Evolutionary conservation across 2,113 vertebrate genomes (phyloP).

Genomic region (Calyptomena viridis): DNA sequence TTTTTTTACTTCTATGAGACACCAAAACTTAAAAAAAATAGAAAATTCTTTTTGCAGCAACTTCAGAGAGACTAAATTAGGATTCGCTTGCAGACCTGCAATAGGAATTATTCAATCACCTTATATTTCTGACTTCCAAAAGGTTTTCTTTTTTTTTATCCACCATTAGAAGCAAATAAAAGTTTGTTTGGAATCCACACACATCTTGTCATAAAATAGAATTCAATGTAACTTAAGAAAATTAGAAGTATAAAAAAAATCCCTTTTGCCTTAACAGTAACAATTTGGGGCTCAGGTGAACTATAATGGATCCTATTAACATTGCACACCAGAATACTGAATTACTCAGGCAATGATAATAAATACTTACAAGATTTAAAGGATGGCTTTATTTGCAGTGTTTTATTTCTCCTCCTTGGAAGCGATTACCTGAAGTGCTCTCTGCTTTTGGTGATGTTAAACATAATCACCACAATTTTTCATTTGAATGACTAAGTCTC

Average conservation of each 20-base stretch:
- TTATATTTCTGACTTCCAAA: background rate
- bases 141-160: background rate
- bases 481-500: background rate
- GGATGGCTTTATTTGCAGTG: background rate
- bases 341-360: background rate
- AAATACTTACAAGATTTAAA: background rate
- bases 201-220: background rate
- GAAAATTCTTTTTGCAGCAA: background rate
- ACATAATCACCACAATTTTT: conserved; percentile 6
- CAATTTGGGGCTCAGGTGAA: conserved; percentile 37
- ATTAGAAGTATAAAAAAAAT: background rate
- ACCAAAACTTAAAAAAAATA: background rate
- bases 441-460: background rate
- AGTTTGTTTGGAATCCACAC: background rate
- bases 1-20: background rate
- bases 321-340: background rate
- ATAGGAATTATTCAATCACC: background rate
- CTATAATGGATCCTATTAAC: background rate
- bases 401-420: conserved; percentile 14
- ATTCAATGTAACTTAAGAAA: background rate
- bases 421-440: conserved; percentile 16
- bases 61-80: background rate
- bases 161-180: background rate
- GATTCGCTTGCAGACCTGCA: background rate
- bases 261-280: background rate